A percentile compares a stretch with the other conserved stretches of the same genome.
phyloP scores from a whole-genome alignment of 1,140 invertebrate species.

The Ceratina japonica region DNA sequence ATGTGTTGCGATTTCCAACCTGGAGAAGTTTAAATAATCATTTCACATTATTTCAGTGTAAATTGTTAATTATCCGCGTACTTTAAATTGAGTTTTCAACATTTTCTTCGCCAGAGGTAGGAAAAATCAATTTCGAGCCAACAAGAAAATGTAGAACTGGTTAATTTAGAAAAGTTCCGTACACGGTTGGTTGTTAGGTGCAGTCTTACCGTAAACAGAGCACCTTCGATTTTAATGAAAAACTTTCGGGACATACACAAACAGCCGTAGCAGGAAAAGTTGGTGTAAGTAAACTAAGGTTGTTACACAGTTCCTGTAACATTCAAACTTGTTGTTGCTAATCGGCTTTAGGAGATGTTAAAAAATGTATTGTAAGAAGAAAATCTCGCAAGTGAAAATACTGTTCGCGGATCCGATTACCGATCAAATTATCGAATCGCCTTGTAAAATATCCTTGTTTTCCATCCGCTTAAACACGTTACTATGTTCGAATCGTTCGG shows the following conservation, averaged over 20 bases:
- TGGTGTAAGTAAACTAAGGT: slow-evolving; percentile 1
- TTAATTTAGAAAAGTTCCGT: not conserved
- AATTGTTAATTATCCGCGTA: no score
- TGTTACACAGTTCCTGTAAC: not conserved
- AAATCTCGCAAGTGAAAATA: no score
- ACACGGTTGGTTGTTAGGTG: not conserved
- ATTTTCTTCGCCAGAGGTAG: not conserved
- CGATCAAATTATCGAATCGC: no score
- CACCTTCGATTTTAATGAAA: slow-evolving; percentile 26
- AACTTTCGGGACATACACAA: not conserved
- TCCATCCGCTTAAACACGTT: no score
- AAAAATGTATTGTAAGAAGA: not conserved
- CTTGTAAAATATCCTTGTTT: no score
- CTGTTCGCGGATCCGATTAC: no score
- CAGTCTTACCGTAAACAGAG: slow-evolving; percentile 3
- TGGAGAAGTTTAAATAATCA: no score
- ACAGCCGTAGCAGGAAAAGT: not conserved
- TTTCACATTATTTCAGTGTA: no score
- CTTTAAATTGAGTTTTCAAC: no score
- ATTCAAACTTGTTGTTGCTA: not conserved
- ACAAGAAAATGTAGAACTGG: not conserved
- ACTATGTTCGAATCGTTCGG: no score
- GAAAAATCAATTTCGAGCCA: not conserved
- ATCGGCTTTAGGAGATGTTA: not conserved
- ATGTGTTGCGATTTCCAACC: no score